These are phyloP conservation scores for Clarias platycephalus DNA, from an alignment of 2,797 vertebrate species.

Conservation along the genomic window DNA sequence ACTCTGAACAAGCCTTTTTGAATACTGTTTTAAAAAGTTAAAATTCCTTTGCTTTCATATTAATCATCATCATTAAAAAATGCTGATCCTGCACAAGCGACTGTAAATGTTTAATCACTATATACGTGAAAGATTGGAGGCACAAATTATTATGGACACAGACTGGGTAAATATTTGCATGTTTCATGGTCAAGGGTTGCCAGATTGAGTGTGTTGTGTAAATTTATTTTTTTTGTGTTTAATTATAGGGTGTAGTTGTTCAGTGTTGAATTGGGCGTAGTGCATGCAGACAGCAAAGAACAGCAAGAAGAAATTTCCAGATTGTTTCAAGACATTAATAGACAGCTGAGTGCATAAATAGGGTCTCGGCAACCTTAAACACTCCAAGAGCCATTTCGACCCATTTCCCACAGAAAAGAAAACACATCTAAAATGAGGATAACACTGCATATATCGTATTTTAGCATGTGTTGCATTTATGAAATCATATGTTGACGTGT, in stretches of 20 bases:
- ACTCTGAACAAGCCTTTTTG: neutral
- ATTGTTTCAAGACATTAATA: neutral
- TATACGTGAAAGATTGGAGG: neutral
- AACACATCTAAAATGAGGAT: too few species aligned
- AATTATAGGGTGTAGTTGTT: neutral
- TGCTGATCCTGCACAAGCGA: neutral
- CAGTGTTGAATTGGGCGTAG: neutral
- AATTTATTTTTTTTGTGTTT: neutral
- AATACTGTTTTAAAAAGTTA: neutral
- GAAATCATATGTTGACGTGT: too few species aligned
- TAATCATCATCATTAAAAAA: neutral
- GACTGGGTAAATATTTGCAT: neutral
- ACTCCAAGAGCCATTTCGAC: too few species aligned
- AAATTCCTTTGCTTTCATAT: neutral
- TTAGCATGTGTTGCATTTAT: too few species aligned
- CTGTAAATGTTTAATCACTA: neutral
- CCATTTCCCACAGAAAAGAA: too few species aligned
- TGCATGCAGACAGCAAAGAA: neutral
- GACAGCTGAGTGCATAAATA: neutral
- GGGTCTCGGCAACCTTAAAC: too few species aligned
- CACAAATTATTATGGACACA: neutral
- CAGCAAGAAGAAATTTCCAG: neutral
- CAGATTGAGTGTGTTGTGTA: neutral
- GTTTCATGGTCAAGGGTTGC: neutral
- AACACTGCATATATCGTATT: too few species aligned